phyloP scores from a whole-genome alignment of 2,888 invertebrate species.

The Neocrepidodera transversa region DNA sequence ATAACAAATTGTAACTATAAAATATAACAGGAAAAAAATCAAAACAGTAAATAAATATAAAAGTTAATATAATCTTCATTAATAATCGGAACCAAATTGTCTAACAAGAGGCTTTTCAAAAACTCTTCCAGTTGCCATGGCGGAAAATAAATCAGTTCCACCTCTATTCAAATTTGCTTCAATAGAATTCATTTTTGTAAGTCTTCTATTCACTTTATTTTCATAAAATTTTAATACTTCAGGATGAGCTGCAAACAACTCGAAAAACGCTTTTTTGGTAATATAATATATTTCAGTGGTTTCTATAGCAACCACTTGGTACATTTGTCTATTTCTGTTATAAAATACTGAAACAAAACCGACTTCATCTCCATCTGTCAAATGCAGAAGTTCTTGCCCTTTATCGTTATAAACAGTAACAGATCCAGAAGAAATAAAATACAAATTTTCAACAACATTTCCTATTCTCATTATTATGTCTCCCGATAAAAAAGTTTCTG shows the following conservation, averaged over 20 bases:
- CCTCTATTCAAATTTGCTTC: no score
- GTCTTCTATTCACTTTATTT: background rate
- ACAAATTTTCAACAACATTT: constrained; percentile 60
- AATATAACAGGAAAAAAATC: no score
- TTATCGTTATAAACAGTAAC: constrained; percentile 59
- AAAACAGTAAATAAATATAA: no score
- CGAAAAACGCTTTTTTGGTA: background rate
- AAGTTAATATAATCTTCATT: no score
- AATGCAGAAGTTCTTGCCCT: constrained; percentile 63
- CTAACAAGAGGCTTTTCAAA: background rate
- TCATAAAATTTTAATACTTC: background rate
- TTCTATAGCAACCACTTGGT: constrained; percentile 49
- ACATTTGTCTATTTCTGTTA: constrained; percentile 33
- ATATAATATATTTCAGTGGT: constrained; percentile 51
- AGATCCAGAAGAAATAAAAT: constrained; percentile 63
- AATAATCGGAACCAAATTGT: no score
- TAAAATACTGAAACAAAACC: constrained; percentile 53
- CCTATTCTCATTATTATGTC: constrained; percentile 60
- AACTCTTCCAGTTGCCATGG: background rate
- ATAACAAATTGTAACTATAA: no score
- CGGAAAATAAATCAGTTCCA: no score
- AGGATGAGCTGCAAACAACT: background rate
- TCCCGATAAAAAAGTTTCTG: constrained; percentile 24
- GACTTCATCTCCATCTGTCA: constrained; percentile 64
- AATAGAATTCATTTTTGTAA: no score